phyloP scores from a whole-genome alignment of 1,140 invertebrate species.

The Rhizoglyphus robini region DNA sequence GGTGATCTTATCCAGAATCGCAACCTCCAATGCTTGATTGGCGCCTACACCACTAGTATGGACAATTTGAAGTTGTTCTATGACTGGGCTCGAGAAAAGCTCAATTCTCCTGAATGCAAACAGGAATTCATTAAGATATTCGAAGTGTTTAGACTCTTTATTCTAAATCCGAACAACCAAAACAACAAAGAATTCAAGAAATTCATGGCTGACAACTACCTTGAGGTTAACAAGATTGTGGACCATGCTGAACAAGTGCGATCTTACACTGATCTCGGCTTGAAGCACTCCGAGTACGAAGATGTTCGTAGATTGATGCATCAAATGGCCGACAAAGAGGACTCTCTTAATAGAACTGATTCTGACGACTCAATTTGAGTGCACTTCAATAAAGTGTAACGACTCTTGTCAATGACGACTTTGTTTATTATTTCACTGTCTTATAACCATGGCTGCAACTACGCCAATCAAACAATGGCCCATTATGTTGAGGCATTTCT shows the following conservation, averaged over 20 bases:
- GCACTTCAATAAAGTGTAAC: too few relatives aligned
- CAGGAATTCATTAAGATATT: neutral
- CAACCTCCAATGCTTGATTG: neutral
- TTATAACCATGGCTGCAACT: neutral
- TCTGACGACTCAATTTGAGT: neutral
- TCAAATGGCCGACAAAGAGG: neutral
- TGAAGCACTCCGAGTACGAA: neutral
- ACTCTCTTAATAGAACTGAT: neutral
- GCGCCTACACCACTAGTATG: constrained; percentile 4
- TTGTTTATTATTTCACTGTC: neutral
- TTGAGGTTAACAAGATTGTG: neutral
- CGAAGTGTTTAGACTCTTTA: constrained; percentile 1
- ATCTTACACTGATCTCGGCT: neutral
- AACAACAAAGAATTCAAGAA: neutral
- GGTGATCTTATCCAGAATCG: constrained; percentile 8
- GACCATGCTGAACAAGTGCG: neutral
- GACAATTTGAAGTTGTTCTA: constrained; percentile 5
- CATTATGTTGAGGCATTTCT: neutral
- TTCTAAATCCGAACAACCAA: neutral
- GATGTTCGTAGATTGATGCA: neutral
- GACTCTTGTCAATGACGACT: neutral
- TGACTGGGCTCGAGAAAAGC: neutral
- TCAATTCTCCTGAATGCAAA: neutral
- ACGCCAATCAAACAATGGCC: neutral
- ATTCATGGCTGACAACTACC: neutral